Evolutionary conservation across 2,113 vertebrate species (phyloP).

Genomic region (Proterorhinus semilunaris): DNA sequence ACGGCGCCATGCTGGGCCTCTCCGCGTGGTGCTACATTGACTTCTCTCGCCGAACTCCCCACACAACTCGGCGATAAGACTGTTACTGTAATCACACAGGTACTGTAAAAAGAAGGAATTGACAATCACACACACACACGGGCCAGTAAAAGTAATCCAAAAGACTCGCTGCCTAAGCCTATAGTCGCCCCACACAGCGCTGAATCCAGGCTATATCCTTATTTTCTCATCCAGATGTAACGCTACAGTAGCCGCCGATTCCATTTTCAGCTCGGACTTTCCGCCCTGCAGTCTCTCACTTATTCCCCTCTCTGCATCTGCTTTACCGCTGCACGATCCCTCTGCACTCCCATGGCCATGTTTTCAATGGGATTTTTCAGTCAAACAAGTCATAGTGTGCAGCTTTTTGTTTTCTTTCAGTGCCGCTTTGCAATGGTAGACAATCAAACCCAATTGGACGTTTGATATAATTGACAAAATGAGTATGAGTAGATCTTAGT

Average conservation of each 20-base stretch:
- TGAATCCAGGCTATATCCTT: conserved; percentile 51
- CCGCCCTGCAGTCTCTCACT: conserved; percentile 36
- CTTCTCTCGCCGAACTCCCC: conserved; percentile 3
- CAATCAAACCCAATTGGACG: no score
- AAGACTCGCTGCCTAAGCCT: conserved; percentile 14
- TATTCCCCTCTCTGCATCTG: conserved; percentile 23
- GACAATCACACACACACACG: no score
- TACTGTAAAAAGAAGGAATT: not conserved
- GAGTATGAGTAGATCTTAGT: no score
- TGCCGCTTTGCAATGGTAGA: no score
- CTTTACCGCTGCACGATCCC: conserved; percentile 28
- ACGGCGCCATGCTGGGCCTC: conserved; percentile 1
- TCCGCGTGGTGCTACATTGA: conserved; percentile 14
- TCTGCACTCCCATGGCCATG: not conserved
- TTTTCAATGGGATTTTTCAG: not conserved
- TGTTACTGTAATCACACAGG: conserved; percentile 20
- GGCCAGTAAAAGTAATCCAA: conserved; percentile 37
- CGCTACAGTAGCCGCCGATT: conserved; percentile 62
- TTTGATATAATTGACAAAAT: no score
- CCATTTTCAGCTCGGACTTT: conserved; percentile 60
- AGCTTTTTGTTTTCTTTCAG: no score
- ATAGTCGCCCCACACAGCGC: conserved; percentile 24
- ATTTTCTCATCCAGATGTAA: conserved; percentile 65
- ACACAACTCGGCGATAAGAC: conserved; percentile 19
- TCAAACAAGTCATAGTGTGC: not conserved